Base-by-base conservation (phyloP, 2,797 vertebrate genomes). In the Momotus momota region DNA sequence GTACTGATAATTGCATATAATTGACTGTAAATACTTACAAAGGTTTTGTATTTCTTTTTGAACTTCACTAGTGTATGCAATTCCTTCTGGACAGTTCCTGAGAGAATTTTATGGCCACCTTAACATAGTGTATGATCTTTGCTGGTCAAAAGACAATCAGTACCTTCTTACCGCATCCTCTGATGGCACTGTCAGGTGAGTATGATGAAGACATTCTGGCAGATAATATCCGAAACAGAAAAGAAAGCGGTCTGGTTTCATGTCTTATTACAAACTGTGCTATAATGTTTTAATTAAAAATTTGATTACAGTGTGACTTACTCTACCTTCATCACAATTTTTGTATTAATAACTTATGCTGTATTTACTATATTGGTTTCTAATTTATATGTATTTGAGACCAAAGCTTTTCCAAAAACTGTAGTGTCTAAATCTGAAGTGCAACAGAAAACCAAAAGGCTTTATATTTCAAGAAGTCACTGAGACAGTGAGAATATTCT, bases 71-170 rank as follows among this genome's bases (percentile, higher is more conserved):
- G 99, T 99, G 72, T 99, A 99, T 96, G 99, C 99, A 97, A 99
- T 99, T 96, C 99, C 99, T 81, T 99, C 99, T 88, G 99, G 99
- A 33, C 98, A 98, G 70, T 98, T 98, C 73, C 91, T 99, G 96
- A 98, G 98, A 93, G 98, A 99, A 84, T 99, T 99, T 96, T 99
- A 97, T 94, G 99, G 99, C 48, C 99, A 99, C 91, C 98, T 99
- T 85, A 99, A 99, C 96, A 99, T 99, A 85, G 99, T 99, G 26
- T 99, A 99, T 96, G 99, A 99, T 95, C 98, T 99, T 95, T 99
- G 99, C 97, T 99, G 99, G 99, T 99, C 99, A 86, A 98, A 97
- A 96, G 99, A 99, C 54, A 98, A 99, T 96, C 93, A 93, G 0
- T 97, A 96, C 41, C 98, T 99, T 86, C 98, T 99, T 96, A 99